Evolutionary conservation across 2,113 vertebrate genomes (phyloP).

Genomic region (Anseranas semipalmata): DNA sequence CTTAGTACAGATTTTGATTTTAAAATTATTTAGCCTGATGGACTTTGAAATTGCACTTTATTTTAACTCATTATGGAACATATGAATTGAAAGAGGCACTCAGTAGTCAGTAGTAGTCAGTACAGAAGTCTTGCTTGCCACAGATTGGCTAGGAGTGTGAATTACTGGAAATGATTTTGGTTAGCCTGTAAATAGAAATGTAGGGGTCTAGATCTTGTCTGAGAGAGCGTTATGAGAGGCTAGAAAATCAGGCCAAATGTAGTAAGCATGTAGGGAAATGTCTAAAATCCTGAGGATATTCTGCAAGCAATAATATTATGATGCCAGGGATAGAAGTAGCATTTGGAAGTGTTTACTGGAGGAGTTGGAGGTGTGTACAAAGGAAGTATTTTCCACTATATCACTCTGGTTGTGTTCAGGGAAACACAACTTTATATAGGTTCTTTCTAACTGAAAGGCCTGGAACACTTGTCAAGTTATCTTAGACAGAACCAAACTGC

Average conservation of each 20-base stretch:
- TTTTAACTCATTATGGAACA: not conserved
- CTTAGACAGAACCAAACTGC: not conserved
- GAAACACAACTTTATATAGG: not conserved
- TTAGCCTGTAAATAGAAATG: not conserved
- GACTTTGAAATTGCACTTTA: not conserved
- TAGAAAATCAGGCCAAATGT: not conserved
- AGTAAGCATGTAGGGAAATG: not conserved
- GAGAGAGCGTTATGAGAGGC: not conserved
- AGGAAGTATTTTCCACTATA: not conserved
- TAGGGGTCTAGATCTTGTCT: not conserved
- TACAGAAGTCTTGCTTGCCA: not conserved
- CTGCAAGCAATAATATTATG: not conserved
- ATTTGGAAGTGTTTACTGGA: not conserved
- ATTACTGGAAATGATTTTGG: not conserved
- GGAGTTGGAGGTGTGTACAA: not conserved
- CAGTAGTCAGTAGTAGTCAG: not conserved
- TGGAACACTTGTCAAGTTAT: not conserved
- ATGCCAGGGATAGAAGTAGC: not conserved
- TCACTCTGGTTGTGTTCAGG: not conserved
- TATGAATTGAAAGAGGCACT: not conserved
- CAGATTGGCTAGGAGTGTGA: not conserved
- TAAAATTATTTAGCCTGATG: not conserved
- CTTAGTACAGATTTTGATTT: not conserved
- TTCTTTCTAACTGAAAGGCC: not conserved
- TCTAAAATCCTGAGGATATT: not conserved